Conservation (phyloP, 2,113 vertebrate genomes). For the Hippocampus zosterae region DNA sequence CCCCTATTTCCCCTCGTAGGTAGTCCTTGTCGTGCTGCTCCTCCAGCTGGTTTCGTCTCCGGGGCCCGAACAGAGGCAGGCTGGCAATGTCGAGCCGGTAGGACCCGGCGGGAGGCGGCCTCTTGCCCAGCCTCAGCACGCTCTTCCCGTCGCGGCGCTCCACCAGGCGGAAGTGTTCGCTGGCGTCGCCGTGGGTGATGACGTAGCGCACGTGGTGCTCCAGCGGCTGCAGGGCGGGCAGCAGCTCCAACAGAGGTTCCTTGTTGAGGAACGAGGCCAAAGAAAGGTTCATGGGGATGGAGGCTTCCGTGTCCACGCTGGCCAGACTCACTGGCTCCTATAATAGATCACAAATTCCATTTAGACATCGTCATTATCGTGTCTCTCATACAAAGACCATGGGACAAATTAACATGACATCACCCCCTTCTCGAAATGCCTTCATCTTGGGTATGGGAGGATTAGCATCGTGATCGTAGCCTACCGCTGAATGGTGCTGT, state of each 20-base stretch:
- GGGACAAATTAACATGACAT: not conserved
- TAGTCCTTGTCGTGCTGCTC: slow-evolving; percentile 81
- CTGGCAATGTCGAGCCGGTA: slow-evolving; percentile 85
- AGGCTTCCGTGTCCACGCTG: slow-evolving; percentile 80
- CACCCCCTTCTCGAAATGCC: too few relatives aligned
- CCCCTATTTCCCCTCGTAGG: slow-evolving; percentile 79
- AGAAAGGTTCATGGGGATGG: slow-evolving; percentile 80
- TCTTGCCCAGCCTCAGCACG: slow-evolving; percentile 76
- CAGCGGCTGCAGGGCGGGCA: slow-evolving; percentile 80
- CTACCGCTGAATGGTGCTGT: not conserved
- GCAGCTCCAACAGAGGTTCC: slow-evolving; percentile 84
- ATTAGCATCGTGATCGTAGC: not conserved
- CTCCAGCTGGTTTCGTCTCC: slow-evolving; percentile 75
- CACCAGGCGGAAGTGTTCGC: slow-evolving; percentile 80
- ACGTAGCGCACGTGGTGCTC: slow-evolving; percentile 79
- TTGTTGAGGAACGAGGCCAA: slow-evolving; percentile 74
- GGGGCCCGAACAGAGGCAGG: slow-evolving; percentile 73
- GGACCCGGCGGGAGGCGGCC: slow-evolving; percentile 70
- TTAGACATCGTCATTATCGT: not conserved
- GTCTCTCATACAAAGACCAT: not conserved
- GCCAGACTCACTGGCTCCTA: slow-evolving; percentile 79
- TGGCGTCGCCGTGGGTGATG: slow-evolving; percentile 78
- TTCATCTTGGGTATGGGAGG: too few relatives aligned
- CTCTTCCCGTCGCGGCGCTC: slow-evolving; percentile 80
- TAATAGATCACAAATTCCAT: not conserved